Base-by-base conservation (phyloP, 92 coral and sea anemone species). In the Phenganax stokvisi region DNA sequence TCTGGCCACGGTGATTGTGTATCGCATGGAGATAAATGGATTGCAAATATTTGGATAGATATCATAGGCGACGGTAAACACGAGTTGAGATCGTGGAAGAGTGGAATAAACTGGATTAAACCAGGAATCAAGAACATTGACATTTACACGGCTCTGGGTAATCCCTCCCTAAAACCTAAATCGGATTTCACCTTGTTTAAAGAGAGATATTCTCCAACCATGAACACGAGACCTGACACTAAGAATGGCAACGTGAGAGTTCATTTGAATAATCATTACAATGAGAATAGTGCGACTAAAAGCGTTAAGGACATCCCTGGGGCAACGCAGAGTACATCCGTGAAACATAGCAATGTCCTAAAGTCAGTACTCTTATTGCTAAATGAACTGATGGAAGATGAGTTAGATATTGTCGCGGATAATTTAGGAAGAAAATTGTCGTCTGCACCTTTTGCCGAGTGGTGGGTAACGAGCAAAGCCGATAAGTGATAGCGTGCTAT, bases 21-120 rank as follows among this genome's bases (percentile, higher is more conserved):
- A 54, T 93, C 92, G 44, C 87, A 89, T 57, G 96, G 99, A 8
- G 91, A 90, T 25, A 96, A 92, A 80, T 96, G 99, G 99, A 83
- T 92, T 9, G 99, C 99, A 2, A 89, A 90, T 75, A 86, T 86
- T 55, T 93, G 98, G 98, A 87, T 93, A 10, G 89, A 92, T 11
- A 74, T 93, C 15, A 83, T 85, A 27, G 98, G 98, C 0, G 97
- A 93, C 79, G 98, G 98, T 3, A 83, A 79, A 53, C 85, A 61
- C 9, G 91, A 91, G 73, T 74, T 93, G 31, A 84, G 89, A 59
- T 92, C 97, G 0, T 93, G 98, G 98, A 92, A 88, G 79, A 85
- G 85, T 81, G 94, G 90, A 25, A 66, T 86, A 17, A 93, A 93
- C 81, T 93, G 93, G 97, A 74, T 93, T 20, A 88, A 88, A 9